Conservation (phyloP, 2,888 invertebrate genomes). For the Adineta ricciae region DNA sequence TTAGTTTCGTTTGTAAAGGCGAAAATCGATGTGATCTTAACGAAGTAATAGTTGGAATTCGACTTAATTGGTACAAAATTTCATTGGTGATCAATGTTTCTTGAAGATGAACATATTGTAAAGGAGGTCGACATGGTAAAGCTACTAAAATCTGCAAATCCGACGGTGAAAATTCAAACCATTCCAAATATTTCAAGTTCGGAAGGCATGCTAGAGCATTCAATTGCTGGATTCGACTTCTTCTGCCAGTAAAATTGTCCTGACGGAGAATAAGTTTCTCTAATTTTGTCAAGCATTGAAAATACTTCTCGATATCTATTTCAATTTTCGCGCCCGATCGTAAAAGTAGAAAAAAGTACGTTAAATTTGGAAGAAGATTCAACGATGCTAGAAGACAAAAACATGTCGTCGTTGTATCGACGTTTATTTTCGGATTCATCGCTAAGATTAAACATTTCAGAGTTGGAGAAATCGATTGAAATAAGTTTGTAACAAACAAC, state of each 20-base stretch:
- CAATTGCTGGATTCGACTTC: background rate
- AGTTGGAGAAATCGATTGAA: background rate
- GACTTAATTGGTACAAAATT: background rate
- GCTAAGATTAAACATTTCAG: background rate
- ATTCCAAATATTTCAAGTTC: background rate
- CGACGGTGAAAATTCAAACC: background rate
- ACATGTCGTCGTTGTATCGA: background rate
- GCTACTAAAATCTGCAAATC: background rate
- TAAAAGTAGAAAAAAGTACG: background rate
- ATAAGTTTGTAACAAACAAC: background rate
- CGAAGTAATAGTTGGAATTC: background rate
- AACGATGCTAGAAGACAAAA: background rate
- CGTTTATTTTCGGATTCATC: background rate
- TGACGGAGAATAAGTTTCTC: background rate
- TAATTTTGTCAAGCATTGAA: background rate
- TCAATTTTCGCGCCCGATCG: background rate
- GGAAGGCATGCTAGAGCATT: background rate
- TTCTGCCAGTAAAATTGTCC: background rate
- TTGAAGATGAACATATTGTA: background rate
- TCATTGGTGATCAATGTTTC: background rate
- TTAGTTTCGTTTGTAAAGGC: background rate
- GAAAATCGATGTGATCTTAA: slow-evolving; percentile 6
- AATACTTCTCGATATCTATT: background rate
- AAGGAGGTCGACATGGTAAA: background rate
- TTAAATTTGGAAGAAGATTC: background rate